Evolutionary conservation across 35 echinoderm and acorn worm species (phyloP).

Genomic region (Stichopus chloronotus): DNA sequence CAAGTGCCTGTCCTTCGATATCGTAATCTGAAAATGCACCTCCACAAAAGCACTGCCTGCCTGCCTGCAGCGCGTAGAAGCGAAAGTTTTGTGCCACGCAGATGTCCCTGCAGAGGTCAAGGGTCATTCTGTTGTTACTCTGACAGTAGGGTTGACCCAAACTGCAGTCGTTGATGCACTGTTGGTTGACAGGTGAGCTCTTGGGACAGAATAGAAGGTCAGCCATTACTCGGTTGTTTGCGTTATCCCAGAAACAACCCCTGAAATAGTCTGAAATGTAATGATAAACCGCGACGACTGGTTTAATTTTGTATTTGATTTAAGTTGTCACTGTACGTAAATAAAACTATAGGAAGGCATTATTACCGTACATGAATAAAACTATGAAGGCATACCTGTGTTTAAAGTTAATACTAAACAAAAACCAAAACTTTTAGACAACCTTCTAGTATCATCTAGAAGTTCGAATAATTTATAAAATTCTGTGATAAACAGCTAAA

Average conservation of each 20-base stretch:
- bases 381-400: no score
- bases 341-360: no score
- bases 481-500: no score
- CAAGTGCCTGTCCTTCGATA: not conserved
- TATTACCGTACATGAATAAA: no score
- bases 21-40: slow-evolving; percentile 23
- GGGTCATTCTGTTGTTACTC: slow-evolving; percentile 54
- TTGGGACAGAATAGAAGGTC: slow-evolving; percentile 54
- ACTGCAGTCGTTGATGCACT: slow-evolving; percentile 56
- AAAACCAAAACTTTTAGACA: no score
- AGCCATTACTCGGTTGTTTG: slow-evolving; percentile 16
- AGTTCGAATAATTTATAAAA: no score
- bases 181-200: not conserved
- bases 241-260: slow-evolving; percentile 56
- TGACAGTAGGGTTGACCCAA: slow-evolving; percentile 55
- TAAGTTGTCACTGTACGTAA: no score
- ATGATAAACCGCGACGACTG: not conserved
- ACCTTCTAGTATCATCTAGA: no score
- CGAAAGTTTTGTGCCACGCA: slow-evolving; percentile 46
- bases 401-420: no score
- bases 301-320: not conserved
- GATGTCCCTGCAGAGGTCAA: slow-evolving; percentile 32
- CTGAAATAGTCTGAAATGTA: slow-evolving; percentile 32
- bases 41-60: slow-evolving; percentile 68
- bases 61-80: slow-evolving; percentile 55